Evolutionary conservation across 2,797 vertebrate species (phyloP), one percentile per base, ranked within the genome.

Genomic region (Gephyroberyx darwinii): DNA sequence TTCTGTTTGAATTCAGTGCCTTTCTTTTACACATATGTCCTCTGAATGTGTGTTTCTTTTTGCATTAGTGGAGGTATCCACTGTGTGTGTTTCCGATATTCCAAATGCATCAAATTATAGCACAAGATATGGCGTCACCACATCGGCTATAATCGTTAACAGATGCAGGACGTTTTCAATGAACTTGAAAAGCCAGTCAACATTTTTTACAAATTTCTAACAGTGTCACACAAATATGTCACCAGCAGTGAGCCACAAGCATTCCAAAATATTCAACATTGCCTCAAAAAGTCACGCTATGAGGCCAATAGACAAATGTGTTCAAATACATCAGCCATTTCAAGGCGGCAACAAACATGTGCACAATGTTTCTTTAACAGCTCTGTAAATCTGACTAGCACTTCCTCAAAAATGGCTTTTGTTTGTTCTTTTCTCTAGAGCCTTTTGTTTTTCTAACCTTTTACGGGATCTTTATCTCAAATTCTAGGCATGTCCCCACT

Each of bases 81-180:
- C 62, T 35, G 33, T 74, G 71, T 71, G 67, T 43, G 74, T 5
- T 51, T 82, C 50, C 47, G 37, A 85, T 68, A 77, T 79, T 74
- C 68, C 52, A 55, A 72, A 86, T 59, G 70, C 57, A 78, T 75
- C 12, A 66, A 86, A 85, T 78, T 68, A 78, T 39, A 83, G 61
- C 69, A 41, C 72, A 69, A 59, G 78, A 86, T 73, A 54, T 20
- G n/a, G 37, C 59, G 80, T 89, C 75, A 87, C 84, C 77, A 84
- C 82, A 84, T 83, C 69, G 72, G 52, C 84, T 10, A 1, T 84
- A 88, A 92, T 89, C 84, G 73, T 74, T 78, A 88, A 80, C 88
- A 90, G 91, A 70, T 86, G 55, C 75, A 82, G 88, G 85, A 91
- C 89, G 86, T 87, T 91, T 88, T 89, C 84, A 83, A 86, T 84